These are phyloP conservation scores for Criorhina ranunculi DNA, from an alignment of 2,888 invertebrate species.

Conservation along the genomic window DNA sequence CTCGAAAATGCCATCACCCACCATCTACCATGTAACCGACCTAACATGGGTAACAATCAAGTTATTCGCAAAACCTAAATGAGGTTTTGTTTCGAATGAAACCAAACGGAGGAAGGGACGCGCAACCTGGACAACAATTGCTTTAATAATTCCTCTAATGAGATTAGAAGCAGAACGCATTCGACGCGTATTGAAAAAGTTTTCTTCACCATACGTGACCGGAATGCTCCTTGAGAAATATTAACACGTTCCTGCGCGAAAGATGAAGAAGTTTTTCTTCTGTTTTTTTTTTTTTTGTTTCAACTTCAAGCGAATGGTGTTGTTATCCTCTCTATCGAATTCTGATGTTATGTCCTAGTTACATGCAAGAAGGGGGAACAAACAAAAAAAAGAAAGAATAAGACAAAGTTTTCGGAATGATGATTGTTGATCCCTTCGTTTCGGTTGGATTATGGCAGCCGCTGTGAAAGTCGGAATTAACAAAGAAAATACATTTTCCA, in stretches of 20 bases:
- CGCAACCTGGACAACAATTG: constrained; percentile 75
- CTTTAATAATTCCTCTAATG: constrained; percentile 76
- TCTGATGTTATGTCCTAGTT: constrained; percentile 70
- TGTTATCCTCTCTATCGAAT: constrained; percentile 71
- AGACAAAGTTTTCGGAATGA: constrained; percentile 67
- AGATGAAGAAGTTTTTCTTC: constrained; percentile 56
- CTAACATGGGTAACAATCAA: constrained; percentile 51
- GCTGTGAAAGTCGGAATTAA: neutral
- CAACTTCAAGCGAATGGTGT: constrained; percentile 44
- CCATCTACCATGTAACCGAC: neutral
- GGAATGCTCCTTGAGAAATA: constrained; percentile 69
- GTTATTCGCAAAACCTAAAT: constrained; percentile 69
- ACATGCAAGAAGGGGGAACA: constrained; percentile 4
- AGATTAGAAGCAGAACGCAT: constrained; percentile 76
- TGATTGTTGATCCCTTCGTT: constrained; percentile 67
- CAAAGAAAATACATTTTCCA: constrained; percentile 13
- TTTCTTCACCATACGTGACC: constrained; percentile 73
- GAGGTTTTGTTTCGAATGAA: constrained; percentile 73
- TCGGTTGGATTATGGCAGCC: constrained; percentile 66
- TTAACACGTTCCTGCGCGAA: constrained; percentile 66
- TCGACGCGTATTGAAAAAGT: constrained; percentile 76
- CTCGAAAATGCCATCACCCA: neutral
- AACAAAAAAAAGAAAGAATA: neutral
- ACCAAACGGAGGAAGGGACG: constrained; percentile 43
- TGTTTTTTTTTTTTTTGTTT: constrained; percentile 34